Base-by-base conservation (phyloP, 2,797 vertebrate species). In the Rhinella marina region DNA sequence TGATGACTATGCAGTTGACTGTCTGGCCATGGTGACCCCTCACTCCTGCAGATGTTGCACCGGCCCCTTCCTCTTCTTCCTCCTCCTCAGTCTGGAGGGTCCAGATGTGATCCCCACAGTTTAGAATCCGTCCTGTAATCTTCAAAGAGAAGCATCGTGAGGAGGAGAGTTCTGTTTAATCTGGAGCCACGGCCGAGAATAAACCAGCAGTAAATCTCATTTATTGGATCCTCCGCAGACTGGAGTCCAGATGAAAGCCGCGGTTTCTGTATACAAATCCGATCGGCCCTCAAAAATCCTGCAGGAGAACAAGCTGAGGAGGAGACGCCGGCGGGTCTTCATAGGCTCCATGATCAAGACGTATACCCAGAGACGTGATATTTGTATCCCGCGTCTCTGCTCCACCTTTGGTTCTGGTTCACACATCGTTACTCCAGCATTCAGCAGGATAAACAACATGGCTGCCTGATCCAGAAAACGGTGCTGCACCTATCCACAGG, bases 191-290 rank as follows among this genome's bases (percentile, higher is more conserved):
- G 14, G 32, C 75, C 27, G 0, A 59, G 25, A 57, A 32, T 57
- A 79, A 79, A 79, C 56, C 59, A 59, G 77, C 14, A 17, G 19
- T 79, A 57, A 57, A 79, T 79, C 77, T 19, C n/a, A 54, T 78
- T 78, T 57, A 54, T 79, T 16, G 25, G 10, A 54, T 27, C 76
- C 9, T 68, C 68, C 32, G 68, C 32, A 72, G 68, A 72, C 61
- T 8, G 17, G 19, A 1, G 41, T 52, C 25, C 50, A 79, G 25
- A 79, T 19, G 8, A 79, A 27, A 79, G 25, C 21, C 14, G 50
- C 12, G 23, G 8, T 41, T n/a, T 25, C 12, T 5, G 7, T 0
- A 10, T 27, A 52, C 52, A 57, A 13, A 59, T 41, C 41, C 41
- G 4, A 41, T 41, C 41, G 32, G 32, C 32, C 2, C 32, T 32